These are phyloP conservation scores for Phylloscopus trochilus DNA, from an alignment of 2,113 vertebrate species.

Conservation along the genomic window DNA sequence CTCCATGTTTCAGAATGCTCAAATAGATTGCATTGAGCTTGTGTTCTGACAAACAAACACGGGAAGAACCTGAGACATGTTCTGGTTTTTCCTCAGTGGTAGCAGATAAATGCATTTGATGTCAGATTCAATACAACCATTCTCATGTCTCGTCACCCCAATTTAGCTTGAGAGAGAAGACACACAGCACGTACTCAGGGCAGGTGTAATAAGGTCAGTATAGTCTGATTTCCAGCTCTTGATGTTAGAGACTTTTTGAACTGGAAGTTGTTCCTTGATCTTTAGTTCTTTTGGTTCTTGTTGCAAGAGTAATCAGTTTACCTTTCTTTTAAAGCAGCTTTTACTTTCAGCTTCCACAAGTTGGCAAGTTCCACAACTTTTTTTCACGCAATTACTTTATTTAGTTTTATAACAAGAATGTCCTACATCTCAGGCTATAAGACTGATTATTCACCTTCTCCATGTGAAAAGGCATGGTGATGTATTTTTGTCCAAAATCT, in stretches of 20 bases:
- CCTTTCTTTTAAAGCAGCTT: neutral
- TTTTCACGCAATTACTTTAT: neutral
- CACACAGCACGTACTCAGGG: neutral
- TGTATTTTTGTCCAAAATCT: neutral
- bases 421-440: neutral
- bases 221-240: neutral
- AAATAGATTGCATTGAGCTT: accelerated
- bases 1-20: neutral
- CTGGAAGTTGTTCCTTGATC: neutral
- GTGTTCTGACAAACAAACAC: neutral
- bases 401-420: neutral
- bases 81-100: neutral
- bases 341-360: neutral
- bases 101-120: neutral
- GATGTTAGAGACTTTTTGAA: neutral
- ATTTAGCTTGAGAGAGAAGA: neutral
- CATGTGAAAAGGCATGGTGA: neutral
- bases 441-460: neutral
- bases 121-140: neutral
- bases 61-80: neutral
- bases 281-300: neutral
- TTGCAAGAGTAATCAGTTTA: neutral
- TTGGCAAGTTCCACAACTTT: neutral
- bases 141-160: neutral
- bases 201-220: neutral